Evolutionary conservation across 2,888 invertebrate species (phyloP).

Genomic region (Cosmopolites sordidus): DNA sequence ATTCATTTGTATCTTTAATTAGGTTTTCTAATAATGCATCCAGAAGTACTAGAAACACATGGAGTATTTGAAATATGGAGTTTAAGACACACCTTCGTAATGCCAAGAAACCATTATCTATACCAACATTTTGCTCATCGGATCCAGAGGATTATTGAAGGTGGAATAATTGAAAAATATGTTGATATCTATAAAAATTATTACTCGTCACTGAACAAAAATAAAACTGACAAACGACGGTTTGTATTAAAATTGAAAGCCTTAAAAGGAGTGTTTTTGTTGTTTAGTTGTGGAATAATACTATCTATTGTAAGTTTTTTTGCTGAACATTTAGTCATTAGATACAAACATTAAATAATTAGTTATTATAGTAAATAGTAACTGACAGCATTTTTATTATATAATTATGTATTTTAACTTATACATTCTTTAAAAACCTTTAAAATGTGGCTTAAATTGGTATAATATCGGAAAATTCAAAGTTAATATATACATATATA

Average conservation of each 20-base stretch:
- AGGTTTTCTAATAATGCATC: constrained; percentile 10
- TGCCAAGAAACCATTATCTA: constrained; percentile 9
- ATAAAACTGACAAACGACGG: background rate
- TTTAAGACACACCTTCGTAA: background rate
- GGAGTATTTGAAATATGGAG: background rate
- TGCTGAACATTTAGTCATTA: too few relatives aligned
- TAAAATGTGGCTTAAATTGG: too few relatives aligned
- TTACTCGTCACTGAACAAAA: background rate
- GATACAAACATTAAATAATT: too few relatives aligned
- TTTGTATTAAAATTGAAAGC: constrained; percentile 4
- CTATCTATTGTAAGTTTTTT: too few relatives aligned
- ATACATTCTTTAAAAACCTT: too few relatives aligned
- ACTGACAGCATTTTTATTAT: too few relatives aligned
- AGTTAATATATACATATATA: too few relatives aligned
- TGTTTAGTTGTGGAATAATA: too few relatives aligned
- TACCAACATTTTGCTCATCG: constrained; percentile 3
- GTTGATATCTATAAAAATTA: constrained; percentile 1
- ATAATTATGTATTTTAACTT: too few relatives aligned
- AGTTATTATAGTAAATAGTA: too few relatives aligned
- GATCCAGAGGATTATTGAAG: constrained; percentile 3
- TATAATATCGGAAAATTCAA: too few relatives aligned
- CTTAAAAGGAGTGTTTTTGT: constrained; percentile 2
- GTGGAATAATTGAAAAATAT: constrained; percentile 6
- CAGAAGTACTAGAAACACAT: constrained; percentile 3
- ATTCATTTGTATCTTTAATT: too few relatives aligned